phyloP scores from a whole-genome alignment of 2,797 vertebrate genomes.

The Mergus octosetaceus region DNA sequence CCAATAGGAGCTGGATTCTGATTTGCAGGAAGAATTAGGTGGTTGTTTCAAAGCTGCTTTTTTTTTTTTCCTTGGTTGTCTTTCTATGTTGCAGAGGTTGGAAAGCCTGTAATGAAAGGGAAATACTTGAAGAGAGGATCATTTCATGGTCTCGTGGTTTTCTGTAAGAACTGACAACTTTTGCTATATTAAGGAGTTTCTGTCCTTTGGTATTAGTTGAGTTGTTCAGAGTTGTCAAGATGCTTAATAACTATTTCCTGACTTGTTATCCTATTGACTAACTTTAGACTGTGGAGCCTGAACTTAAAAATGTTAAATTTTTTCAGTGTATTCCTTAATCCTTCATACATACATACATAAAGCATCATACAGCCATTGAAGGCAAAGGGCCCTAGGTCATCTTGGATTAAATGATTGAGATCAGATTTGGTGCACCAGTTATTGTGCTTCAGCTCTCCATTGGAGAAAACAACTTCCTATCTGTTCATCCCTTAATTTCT shows the following conservation, averaged over 20 bases:
- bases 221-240: not conserved
- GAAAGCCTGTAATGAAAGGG: not conserved
- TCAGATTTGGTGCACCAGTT: not conserved
- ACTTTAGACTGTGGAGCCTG: not conserved
- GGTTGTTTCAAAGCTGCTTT: not conserved
- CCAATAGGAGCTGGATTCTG: not conserved
- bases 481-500: not conserved
- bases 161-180: not conserved
- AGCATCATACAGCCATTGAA: not conserved
- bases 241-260: not conserved
- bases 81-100: not conserved
- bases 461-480: not conserved
- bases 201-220: not conserved
- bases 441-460: not conserved
- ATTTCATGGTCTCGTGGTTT: not conserved
- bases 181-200: not conserved
- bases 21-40: not conserved
- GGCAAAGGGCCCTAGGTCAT: not conserved
- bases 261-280: not conserved
- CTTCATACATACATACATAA: not conserved
- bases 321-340: not conserved
- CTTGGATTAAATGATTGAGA: not conserved
- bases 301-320: not conserved
- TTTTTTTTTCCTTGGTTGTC: not conserved
- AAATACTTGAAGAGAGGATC: not conserved